Percentiles rank a stretch among this genome's conserved stretches.
phyloP scores from a whole-genome alignment of 2,113 vertebrate genomes.

The Pseudonaja textilis region DNA sequence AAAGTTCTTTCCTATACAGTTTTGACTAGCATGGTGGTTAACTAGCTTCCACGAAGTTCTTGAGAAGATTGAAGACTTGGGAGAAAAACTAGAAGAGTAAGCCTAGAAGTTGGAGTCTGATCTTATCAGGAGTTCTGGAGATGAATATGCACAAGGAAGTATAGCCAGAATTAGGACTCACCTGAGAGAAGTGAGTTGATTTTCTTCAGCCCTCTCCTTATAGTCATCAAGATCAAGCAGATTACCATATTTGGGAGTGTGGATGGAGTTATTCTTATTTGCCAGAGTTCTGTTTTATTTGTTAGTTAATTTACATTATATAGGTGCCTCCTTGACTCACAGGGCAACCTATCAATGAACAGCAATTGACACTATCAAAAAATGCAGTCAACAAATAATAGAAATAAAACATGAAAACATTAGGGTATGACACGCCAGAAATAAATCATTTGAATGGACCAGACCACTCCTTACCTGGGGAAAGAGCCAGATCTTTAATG shows the following conservation, averaged over 20 bases:
- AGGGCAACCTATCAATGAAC: not conserved
- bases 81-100: not conserved
- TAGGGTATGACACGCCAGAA: not conserved
- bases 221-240: not conserved
- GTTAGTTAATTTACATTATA: not conserved
- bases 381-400: not conserved
- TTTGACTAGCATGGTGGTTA: too few species aligned
- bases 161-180: not conserved
- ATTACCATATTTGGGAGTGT: not conserved
- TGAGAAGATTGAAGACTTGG: too few species aligned
- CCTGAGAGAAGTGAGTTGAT: not conserved
- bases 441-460: not conserved
- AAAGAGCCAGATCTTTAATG: not conserved
- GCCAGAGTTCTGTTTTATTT: not conserved
- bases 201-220: not conserved
- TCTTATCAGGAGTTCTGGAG: not conserved
- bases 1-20: too few species aligned
- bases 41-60: too few species aligned
- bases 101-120: not conserved
- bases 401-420: not conserved
- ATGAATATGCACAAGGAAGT: not conserved
- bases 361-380: not conserved
- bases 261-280: not conserved
- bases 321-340: not conserved
- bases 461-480: not conserved